phyloP scores from a whole-genome alignment of 2,113 vertebrate genomes.

The Electrona antarctica region DNA sequence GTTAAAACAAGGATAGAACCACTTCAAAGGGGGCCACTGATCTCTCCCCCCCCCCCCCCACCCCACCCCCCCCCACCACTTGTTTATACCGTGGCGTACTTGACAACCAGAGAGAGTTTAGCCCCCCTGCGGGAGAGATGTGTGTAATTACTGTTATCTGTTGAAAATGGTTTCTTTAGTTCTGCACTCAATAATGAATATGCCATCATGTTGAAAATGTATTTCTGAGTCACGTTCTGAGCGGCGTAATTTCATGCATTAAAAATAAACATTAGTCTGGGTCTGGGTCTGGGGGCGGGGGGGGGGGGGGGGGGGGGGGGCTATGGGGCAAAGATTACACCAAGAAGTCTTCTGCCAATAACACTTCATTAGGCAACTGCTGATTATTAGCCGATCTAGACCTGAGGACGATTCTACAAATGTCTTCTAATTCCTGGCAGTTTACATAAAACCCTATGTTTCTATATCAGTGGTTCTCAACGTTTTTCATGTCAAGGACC shows the following conservation, averaged over 20 bases:
- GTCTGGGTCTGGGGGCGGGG: constrained; percentile 11
- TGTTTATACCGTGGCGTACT: constrained; percentile 58
- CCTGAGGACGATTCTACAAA: constrained; percentile 5
- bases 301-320: background rate
- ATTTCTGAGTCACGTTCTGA: constrained; percentile 43
- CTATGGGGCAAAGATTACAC: background rate
- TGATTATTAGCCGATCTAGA: constrained; percentile 15
- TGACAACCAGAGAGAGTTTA: constrained; percentile 54
- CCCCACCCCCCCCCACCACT: constrained; percentile 43
- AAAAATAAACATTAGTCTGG: constrained; percentile 3
- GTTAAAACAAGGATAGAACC: constrained; percentile 40
- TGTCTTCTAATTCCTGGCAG: background rate
- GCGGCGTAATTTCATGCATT: constrained; percentile 37
- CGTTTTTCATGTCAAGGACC: no score
- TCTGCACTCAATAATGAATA: constrained; percentile 37
- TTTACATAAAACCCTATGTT: no score
- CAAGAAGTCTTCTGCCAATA: constrained; percentile 23
- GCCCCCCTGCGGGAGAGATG: constrained; percentile 30
- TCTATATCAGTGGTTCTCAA: no score
- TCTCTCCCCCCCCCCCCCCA: background rate
- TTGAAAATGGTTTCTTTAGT: constrained; percentile 37
- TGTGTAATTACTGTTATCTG: constrained; percentile 50
- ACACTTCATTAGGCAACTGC: constrained; percentile 25
- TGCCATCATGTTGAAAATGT: constrained; percentile 28
- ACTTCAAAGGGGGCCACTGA: constrained; percentile 68